These are phyloP conservation scores for Electrophaes corylata DNA, from an alignment of 2,888 invertebrate species.

Conservation along the genomic window DNA sequence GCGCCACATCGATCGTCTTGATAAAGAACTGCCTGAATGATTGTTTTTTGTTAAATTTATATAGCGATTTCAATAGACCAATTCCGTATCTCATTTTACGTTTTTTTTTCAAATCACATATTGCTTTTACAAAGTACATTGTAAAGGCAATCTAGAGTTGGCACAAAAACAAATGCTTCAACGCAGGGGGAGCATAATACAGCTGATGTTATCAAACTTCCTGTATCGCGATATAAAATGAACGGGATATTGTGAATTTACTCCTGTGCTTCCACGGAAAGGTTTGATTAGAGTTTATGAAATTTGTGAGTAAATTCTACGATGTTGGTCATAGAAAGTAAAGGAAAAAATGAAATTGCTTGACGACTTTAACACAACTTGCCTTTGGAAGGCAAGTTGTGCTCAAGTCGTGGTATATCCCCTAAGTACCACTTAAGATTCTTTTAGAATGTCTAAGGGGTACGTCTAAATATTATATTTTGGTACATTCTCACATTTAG, in stretches of 20 bases:
- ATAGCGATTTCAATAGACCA: no score
- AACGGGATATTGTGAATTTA: conserved; percentile 1
- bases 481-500: no score
- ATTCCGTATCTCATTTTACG: neutral
- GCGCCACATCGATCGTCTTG: no score
- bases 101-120: conserved; percentile 4
- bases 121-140: conserved; percentile 9
- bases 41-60: neutral
- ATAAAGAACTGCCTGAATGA: no score
- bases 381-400: no score
- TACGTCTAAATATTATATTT: no score
- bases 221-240: conserved; percentile 9
- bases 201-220: conserved; percentile 26
- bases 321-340: no score
- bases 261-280: neutral
- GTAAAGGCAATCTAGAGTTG: conserved; percentile 25
- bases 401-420: no score
- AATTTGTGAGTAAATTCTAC: neutral
- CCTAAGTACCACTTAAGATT: no score
- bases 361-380: no score
- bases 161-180: conserved; percentile 21
- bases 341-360: no score
- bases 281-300: neutral
- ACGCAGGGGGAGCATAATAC: conserved; percentile 10
- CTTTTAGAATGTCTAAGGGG: no score